Conservation (phyloP, 2,888 invertebrate genomes). For the Nomada flava region DNA sequence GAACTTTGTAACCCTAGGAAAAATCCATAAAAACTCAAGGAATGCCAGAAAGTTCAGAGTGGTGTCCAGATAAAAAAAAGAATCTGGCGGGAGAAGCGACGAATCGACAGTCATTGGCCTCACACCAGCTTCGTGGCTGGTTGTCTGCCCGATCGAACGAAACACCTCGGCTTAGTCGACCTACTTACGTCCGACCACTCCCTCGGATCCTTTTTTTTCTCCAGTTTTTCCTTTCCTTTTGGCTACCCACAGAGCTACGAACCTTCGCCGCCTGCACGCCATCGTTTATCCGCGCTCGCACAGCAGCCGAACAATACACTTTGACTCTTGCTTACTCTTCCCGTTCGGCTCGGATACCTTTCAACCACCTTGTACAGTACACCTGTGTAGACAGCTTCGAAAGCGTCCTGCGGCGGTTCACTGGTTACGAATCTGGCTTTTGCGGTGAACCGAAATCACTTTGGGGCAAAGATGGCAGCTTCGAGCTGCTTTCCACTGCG, state of each 20-base stretch:
- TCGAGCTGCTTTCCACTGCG: too few relatives aligned
- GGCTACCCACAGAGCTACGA: slow-evolving; percentile 40
- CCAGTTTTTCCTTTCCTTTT: slow-evolving; percentile 67
- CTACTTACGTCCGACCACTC: slow-evolving; percentile 76
- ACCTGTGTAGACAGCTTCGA: not conserved
- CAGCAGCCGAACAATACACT: slow-evolving; percentile 13
- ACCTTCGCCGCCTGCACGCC: slow-evolving; percentile 35
- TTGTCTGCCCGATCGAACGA: slow-evolving; percentile 60
- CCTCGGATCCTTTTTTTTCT: slow-evolving; percentile 70
- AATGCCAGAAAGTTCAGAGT: too few relatives aligned
- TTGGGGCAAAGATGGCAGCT: too few relatives aligned
- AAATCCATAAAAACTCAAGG: too few relatives aligned
- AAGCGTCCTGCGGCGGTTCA: not conserved
- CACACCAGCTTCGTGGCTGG: not conserved
- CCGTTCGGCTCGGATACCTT: not conserved
- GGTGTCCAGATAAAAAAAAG: not conserved
- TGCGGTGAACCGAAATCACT: not conserved
- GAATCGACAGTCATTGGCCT: not conserved
- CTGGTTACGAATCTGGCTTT: not conserved
- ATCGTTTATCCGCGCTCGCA: slow-evolving; percentile 29
- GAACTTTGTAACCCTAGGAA: too few relatives aligned
- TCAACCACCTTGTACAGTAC: not conserved
- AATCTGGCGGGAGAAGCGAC: not conserved
- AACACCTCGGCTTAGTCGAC: slow-evolving; percentile 69
- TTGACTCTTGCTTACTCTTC: not conserved